Percentiles rank a stretch among this genome's conserved stretches.
Evolutionary conservation across 2,888 invertebrate species (phyloP).

Genomic region (Ennomos fuscantarius): DNA sequence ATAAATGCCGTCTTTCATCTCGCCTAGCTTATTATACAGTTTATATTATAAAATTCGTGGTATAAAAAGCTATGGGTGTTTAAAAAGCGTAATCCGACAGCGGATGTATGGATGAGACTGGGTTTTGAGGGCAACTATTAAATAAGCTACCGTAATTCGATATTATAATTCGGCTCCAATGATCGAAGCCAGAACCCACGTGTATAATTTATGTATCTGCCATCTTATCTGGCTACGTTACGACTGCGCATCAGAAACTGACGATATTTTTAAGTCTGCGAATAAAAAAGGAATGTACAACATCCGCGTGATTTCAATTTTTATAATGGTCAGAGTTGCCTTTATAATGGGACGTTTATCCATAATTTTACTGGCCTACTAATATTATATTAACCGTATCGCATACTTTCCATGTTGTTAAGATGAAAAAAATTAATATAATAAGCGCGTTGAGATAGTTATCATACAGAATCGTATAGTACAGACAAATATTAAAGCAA

Average conservation of each 20-base stretch:
- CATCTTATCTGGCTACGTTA: conserved; percentile 19
- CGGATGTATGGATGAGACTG: conserved; percentile 59
- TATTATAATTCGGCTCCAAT: conserved; percentile 45
- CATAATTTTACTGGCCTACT: conserved; percentile 18
- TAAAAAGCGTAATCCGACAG: conserved; percentile 54
- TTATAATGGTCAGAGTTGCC: not conserved
- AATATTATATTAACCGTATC: conserved; percentile 19
- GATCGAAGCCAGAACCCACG: conserved; percentile 29
- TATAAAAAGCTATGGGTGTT: conserved; percentile 51
- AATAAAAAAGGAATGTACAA: conserved; percentile 7
- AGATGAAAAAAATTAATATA: conserved; percentile 14
- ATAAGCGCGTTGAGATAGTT: conserved; percentile 27
- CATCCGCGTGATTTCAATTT: conserved; percentile 3
- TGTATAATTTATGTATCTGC: conserved; percentile 17
- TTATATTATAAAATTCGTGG: conserved; percentile 43
- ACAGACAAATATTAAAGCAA: conserved; percentile 12
- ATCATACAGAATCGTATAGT: conserved; percentile 25
- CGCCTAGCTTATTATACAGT: conserved; percentile 64
- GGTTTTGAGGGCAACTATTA: conserved; percentile 57
- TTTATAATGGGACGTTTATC: conserved; percentile 10
- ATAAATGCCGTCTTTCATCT: conserved; percentile 78
- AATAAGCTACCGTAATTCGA: conserved; percentile 74
- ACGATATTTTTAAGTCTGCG: conserved; percentile 7
- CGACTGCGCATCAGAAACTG: not conserved
- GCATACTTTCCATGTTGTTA: conserved; percentile 8